Base-by-base conservation (phyloP, 2,888 invertebrate species). In the Tachina fera region DNA sequence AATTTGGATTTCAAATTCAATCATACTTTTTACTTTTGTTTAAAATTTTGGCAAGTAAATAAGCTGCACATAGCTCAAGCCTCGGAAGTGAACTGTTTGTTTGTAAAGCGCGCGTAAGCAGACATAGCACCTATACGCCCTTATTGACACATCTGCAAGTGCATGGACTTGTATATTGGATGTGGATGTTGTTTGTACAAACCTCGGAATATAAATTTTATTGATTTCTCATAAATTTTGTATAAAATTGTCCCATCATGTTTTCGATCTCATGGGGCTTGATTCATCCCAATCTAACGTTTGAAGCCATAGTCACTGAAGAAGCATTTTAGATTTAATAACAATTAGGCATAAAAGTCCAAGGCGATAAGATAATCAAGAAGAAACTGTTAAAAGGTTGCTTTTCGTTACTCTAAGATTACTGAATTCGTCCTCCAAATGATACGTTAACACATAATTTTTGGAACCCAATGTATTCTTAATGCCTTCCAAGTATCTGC, bases 401-500 rank as follows among this genome's bases (percentile, higher is more conserved):
- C 39, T 8, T 39, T 68, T 51, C 3, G 39, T 68, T 31, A 39
- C 51, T 39, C n/a, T 31, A 10, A 68, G 11, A 9, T 47, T 8
- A 10, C 10, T 19, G 22, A 56, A 19, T 2, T 3, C 10, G 11
- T 1, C 22, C 9, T 56, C 56, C 49, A 68, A 39, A 16, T 68
- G 67, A 43, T 19, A 61, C 19, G 41, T 41, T 6, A 63, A 61
- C 22, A 14, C 8, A 47, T 72, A 49, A 31, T 47, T 41, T 14
- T 75, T 9, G 65, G 49, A 19, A 14, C 22, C 31, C 49, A 74
- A 41, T 41, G 49, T 22, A 49, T 63, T 41, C 61, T n/a, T n/a
- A n/a, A n/a, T n/a, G n/a, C n/a, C n/a, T n/a, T n/a, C n/a, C n/a
- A 41, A 31, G 31, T 31, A 31, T 31, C 31, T 31, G 31, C 31